Evolutionary conservation across 2,113 vertebrate genomes (phyloP).

Genomic region (Stigmatopora nigra): DNA sequence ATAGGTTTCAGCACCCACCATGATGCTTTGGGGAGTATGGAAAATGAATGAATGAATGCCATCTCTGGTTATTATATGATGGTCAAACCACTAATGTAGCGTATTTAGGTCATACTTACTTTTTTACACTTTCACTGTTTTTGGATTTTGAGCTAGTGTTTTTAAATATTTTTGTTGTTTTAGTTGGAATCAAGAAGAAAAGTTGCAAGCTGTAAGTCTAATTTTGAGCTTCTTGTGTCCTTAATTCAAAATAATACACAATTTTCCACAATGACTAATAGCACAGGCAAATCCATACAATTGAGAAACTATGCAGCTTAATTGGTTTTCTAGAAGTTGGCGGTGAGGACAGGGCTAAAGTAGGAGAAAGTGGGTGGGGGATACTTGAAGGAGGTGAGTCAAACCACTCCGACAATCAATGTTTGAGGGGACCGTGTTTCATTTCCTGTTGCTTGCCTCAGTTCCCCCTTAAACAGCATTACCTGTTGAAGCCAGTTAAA

Average conservation of each 20-base stretch:
- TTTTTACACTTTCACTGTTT: background rate
- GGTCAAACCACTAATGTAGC: background rate
- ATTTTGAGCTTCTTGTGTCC: too few species aligned
- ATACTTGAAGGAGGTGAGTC: conserved; percentile 14
- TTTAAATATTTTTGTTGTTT: too few species aligned
- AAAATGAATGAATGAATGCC: too few species aligned
- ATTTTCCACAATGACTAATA: conserved; percentile 17
- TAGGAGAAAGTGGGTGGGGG: conserved; percentile 24
- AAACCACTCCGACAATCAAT: conserved; percentile 58
- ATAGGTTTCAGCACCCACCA: too few species aligned
- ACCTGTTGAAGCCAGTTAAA: conserved; percentile 73
- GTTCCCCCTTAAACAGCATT: conserved; percentile 69
- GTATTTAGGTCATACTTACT: background rate
- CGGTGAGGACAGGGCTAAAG: conserved; percentile 24
- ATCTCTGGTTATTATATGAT: background rate
- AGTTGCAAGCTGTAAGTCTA: too few species aligned
- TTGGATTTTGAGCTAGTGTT: too few species aligned
- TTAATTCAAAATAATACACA: too few species aligned
- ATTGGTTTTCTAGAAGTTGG: conserved; percentile 43
- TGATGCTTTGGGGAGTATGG: too few species aligned
- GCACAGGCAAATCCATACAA: conserved; percentile 29
- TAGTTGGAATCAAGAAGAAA: too few species aligned
- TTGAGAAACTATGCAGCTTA: conserved; percentile 27
- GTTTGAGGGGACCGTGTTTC: conserved; percentile 68
- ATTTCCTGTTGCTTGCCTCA: conserved; percentile 72